phyloP scores from a whole-genome alignment of 2,888 invertebrate species.

The Lepidochitona cinerea region DNA sequence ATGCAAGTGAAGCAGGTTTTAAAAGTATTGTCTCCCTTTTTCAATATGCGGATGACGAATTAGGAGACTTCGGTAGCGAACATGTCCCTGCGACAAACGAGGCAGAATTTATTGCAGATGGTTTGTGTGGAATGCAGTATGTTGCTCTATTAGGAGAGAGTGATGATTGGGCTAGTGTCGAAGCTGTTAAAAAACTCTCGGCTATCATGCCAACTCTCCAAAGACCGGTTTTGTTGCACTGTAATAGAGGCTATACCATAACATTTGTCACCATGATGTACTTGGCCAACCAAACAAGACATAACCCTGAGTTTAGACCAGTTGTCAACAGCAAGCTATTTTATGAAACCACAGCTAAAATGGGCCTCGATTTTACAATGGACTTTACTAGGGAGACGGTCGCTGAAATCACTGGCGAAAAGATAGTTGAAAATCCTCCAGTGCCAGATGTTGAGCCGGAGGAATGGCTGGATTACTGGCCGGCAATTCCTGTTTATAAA shows the following conservation, averaged over 20 bases:
- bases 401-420: constrained; percentile 50
- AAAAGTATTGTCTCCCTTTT: constrained; percentile 55
- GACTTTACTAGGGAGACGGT: constrained; percentile 42
- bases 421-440: constrained; percentile 39
- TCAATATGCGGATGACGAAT: constrained; percentile 30
- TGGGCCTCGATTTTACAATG: constrained; percentile 54
- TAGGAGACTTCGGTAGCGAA: constrained; percentile 44
- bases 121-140: constrained; percentile 44
- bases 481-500: constrained; percentile 52
- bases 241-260: constrained; percentile 46
- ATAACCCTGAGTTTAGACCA: constrained; percentile 41
- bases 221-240: constrained; percentile 44
- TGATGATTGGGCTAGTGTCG: constrained; percentile 49
- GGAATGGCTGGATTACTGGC: constrained; percentile 57
- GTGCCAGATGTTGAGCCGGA: constrained; percentile 42
- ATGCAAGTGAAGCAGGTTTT: constrained; percentile 59
- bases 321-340: constrained; percentile 45
- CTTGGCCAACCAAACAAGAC: constrained; percentile 47
- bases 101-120: constrained; percentile 35
- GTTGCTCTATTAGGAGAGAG: constrained; percentile 40
- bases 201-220: constrained; percentile 24
- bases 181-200: constrained; percentile 47
- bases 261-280: constrained; percentile 52
- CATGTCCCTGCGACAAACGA: constrained; percentile 44
- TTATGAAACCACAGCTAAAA: constrained; percentile 45